Evolutionary conservation across 2,113 vertebrate genomes (phyloP).

Genomic region (Dinomys branickii): DNA sequence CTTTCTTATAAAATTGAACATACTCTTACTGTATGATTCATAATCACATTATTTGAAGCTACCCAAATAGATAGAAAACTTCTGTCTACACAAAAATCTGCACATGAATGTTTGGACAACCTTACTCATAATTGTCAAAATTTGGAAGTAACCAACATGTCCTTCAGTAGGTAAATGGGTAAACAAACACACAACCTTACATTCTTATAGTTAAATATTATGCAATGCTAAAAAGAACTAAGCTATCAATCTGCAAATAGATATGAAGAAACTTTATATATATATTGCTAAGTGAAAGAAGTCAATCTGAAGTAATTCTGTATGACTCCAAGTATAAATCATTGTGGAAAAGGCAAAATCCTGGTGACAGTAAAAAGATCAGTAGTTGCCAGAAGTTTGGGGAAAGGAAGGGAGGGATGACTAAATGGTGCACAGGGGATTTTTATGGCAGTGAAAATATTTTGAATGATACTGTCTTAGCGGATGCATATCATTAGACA

Average conservation of each 20-base stretch:
- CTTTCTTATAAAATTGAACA: neutral
- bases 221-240: neutral
- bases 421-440: neutral
- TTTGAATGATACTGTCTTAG: neutral
- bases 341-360: constrained; percentile 23
- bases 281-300: neutral
- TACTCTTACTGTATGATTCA: neutral
- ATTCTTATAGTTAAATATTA: neutral
- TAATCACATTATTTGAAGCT: neutral
- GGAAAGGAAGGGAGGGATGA: neutral
- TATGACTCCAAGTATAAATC: neutral
- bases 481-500: neutral
- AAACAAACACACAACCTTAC: neutral
- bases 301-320: neutral
- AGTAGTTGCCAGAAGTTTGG: neutral
- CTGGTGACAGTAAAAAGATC: neutral
- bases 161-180: neutral
- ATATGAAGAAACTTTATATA: neutral
- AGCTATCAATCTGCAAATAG: neutral
- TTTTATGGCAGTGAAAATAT: constrained; percentile 6
- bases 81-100: neutral
- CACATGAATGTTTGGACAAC: neutral
- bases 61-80: neutral
- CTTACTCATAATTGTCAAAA: neutral
- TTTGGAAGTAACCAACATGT: neutral